Conservation (phyloP, 2,888 invertebrate genomes). For the Taenaris catops region DNA sequence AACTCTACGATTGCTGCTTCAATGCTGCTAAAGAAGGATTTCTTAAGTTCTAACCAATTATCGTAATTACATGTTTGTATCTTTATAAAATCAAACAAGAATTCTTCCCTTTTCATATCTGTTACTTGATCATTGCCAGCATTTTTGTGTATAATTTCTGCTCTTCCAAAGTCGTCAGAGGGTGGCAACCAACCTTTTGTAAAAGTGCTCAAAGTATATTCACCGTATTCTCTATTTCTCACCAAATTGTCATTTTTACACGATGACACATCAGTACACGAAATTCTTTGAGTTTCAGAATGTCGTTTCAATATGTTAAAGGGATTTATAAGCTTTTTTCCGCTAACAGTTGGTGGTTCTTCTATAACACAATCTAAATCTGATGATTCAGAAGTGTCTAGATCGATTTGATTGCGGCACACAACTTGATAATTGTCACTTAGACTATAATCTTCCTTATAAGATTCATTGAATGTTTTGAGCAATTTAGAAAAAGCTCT, state of each 20-base stretch:
- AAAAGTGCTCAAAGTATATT: constrained; percentile 32
- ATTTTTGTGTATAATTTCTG: constrained; percentile 38
- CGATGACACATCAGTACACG: constrained; percentile 13
- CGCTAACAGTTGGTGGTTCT: constrained; percentile 28
- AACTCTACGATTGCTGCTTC: constrained; percentile 39
- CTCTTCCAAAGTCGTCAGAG: constrained; percentile 52
- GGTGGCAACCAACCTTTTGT: constrained; percentile 47
- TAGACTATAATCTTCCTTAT: constrained; percentile 52
- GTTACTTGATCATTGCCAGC: constrained; percentile 27
- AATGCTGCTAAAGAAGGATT: constrained; percentile 44
- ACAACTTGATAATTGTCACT: constrained; percentile 41
- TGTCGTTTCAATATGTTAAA: constrained; percentile 53
- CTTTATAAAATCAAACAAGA: constrained; percentile 45
- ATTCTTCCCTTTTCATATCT: constrained; percentile 40
- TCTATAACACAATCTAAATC: constrained; percentile 51
- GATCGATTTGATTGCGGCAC: constrained; percentile 42
- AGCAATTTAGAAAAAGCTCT: constrained; percentile 53
- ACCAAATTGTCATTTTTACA: constrained; percentile 13
- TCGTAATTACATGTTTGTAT: constrained; percentile 33
- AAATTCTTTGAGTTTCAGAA: constrained; percentile 32
- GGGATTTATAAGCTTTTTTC: constrained; percentile 56
- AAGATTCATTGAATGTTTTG: constrained; percentile 56
- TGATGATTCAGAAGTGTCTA: constrained; percentile 45
- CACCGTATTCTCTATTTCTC: constrained; percentile 27
- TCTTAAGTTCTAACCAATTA: constrained; percentile 58